A percentile compares a stretch with the other conserved stretches of the same genome.
Conservation (phyloP, 2,797 vertebrate species). For the Podarcis siculus region DNA sequence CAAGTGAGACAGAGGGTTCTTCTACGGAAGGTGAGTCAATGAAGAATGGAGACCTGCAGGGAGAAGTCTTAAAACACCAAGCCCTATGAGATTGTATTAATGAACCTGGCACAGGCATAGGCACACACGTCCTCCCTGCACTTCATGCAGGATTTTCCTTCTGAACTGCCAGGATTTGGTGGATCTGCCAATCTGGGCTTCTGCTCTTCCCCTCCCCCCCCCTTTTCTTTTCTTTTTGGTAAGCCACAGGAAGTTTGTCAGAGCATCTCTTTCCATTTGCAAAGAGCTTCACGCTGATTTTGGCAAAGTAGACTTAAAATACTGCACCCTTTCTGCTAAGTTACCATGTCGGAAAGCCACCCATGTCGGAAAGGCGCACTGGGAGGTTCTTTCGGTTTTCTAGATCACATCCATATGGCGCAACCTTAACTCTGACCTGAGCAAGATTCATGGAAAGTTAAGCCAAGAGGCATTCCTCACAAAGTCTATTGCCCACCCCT, state of each 20-base stretch:
- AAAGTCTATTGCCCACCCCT: conserved; percentile 31
- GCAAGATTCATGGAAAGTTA: conserved; percentile 48
- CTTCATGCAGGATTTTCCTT: fast-evolving
- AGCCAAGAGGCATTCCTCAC: conserved; percentile 52
- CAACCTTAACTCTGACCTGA: conserved; percentile 50
- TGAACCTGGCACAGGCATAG: not conserved
- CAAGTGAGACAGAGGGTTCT: not conserved
- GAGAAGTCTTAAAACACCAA: not conserved
- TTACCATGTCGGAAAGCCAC: conserved; percentile 42
- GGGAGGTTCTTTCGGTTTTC: conserved; percentile 3
- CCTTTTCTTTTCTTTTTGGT: not conserved
- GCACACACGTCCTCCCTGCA: not conserved
- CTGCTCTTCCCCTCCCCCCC: no score
- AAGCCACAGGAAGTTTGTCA: not conserved
- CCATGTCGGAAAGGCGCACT: conserved; percentile 37
- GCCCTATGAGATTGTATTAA: not conserved
- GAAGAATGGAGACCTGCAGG: not conserved
- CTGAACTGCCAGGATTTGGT: not conserved
- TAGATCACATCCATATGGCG: not conserved
- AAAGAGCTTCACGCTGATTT: conserved; percentile 17
- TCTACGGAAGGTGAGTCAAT: not conserved
- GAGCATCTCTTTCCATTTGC: fast-evolving
- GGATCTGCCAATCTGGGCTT: fast-evolving
- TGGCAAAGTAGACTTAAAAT: not conserved
- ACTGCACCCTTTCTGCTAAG: not conserved